Evolutionary conservation across 2,888 invertebrate species (phyloP), one percentile per base, ranked within the genome.

Genomic region (Hymenopus coronatus): DNA sequence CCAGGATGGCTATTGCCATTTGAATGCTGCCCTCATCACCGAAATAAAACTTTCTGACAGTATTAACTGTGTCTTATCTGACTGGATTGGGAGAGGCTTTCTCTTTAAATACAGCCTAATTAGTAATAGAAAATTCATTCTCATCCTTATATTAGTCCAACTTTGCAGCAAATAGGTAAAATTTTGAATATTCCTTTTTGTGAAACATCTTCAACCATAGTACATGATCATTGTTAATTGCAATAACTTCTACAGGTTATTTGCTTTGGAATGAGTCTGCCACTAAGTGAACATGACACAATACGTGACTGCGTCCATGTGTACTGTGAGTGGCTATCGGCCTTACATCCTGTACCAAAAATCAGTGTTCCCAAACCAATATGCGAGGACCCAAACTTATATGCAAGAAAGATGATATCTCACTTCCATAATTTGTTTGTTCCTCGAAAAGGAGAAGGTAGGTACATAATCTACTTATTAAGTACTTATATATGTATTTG

Each of bases 271-370:
- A 94, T 99, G 7, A 97, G 98, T 25, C 94, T 99, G 84, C 98
- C 98, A 0, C 94, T 99, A 85, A 95, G 96, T 81, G 99, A 99
- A 93, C 98, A 98, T 93, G 98, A 98, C 91, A 98, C 98, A 0
- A 97, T 99, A 88, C 96, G 98, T 91, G 98, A 99, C 93, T 99
- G 99, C 93, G 99, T 99, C 83, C 98, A 98, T 92, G 97, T 99
- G 81, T 99, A 99, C 92, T 99, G 98, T 93, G 98, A 99, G 92
- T 99, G 99, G 99, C 94, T 99, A 91, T 97, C 97, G 0, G 97
- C 98, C 3, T 94, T 99, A 90, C 96, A 97, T 91, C 96, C 97
- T 33, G 95, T 95, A 40, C 97, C 98, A 1, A 97, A 98, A 92
- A 95, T 97, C 88, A 97, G 98, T 91, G 97, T 99, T 28, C 99